Evolutionary conservation across 2,888 invertebrate genomes (phyloP).

Genomic region (Synanthedon tipuliformis): DNA sequence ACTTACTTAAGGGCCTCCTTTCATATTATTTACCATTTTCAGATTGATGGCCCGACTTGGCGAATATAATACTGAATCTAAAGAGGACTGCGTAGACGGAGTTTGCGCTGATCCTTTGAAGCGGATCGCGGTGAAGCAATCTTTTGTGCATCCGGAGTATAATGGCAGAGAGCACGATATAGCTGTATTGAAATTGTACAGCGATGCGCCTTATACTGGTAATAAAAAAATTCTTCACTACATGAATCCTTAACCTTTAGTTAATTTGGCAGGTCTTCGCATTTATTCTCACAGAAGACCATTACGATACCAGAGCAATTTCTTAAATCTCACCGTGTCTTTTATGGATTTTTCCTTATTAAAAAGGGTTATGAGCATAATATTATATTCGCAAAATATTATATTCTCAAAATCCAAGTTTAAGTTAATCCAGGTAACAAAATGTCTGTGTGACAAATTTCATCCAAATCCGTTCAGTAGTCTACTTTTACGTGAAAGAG

Average conservation of each 20-base stretch:
- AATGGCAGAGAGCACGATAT: slow-evolving; percentile 24
- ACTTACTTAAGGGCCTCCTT: neutral
- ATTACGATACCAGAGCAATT: too few relatives aligned
- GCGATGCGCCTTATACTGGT: slow-evolving; percentile 31
- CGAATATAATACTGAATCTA: slow-evolving; percentile 29
- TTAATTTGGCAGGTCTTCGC: too few relatives aligned
- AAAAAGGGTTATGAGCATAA: too few relatives aligned
- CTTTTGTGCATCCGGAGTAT: slow-evolving; percentile 20
- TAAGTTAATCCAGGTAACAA: too few relatives aligned
- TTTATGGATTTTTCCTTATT: too few relatives aligned
- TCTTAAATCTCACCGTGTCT: too few relatives aligned
- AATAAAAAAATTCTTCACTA: slow-evolving; percentile 7
- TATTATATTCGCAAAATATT: too few relatives aligned
- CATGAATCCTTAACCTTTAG: neutral
- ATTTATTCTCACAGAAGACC: too few relatives aligned
- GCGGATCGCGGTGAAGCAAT: slow-evolving; percentile 14
- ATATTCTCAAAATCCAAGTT: too few relatives aligned
- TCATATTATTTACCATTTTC: neutral
- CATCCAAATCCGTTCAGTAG: too few relatives aligned
- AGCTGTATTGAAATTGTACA: slow-evolving; percentile 23
- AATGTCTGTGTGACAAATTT: too few relatives aligned
- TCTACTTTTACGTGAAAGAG: too few relatives aligned
- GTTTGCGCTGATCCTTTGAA: slow-evolving; percentile 20
- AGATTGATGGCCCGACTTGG: slow-evolving; percentile 33
- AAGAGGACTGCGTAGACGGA: slow-evolving; percentile 23